Conservation (phyloP, 1,140 invertebrate species). For the Dryas iulia region DNA sequence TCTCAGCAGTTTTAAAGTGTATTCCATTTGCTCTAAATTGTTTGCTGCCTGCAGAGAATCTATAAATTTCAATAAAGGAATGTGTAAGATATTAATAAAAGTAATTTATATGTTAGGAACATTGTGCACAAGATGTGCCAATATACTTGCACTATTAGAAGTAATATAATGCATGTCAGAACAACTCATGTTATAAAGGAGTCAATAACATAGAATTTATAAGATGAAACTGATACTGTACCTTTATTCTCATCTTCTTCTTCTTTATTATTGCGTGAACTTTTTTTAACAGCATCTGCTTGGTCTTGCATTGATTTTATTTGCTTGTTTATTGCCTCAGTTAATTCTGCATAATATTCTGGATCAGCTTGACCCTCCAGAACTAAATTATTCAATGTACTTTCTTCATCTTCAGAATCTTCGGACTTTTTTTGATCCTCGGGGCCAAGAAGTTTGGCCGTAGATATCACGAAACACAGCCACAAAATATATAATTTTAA, state of each 20-base stretch:
- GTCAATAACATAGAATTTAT: neutral
- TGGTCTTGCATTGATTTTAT: conserved; percentile 50
- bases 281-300: conserved; percentile 47
- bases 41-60: conserved; percentile 17
- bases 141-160: neutral
- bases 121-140: too few relatives aligned
- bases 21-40: conserved; percentile 50
- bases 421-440: conserved; percentile 45
- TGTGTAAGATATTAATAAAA: too few relatives aligned
- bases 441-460: conserved; percentile 59
- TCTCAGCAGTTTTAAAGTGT: conserved; percentile 52
- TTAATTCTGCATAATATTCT: conserved; percentile 38
- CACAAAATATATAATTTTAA: conserved; percentile 51
- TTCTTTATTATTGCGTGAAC: conserved; percentile 37
- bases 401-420: conserved; percentile 48
- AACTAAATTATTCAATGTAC: conserved; percentile 29
- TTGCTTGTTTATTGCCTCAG: conserved; percentile 53
- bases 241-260: conserved; percentile 45
- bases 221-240: neutral
- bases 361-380: conserved; percentile 15
- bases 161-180: too few relatives aligned
- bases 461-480: conserved; percentile 49
- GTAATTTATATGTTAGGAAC: too few relatives aligned
- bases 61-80: conserved; percentile 1
- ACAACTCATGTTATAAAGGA: too few relatives aligned